A percentile compares a stretch with the other conserved stretches of the same genome.
Evolutionary conservation across 1,140 invertebrate genomes (phyloP).

Genomic region (Drosophila equinoxialis): DNA sequence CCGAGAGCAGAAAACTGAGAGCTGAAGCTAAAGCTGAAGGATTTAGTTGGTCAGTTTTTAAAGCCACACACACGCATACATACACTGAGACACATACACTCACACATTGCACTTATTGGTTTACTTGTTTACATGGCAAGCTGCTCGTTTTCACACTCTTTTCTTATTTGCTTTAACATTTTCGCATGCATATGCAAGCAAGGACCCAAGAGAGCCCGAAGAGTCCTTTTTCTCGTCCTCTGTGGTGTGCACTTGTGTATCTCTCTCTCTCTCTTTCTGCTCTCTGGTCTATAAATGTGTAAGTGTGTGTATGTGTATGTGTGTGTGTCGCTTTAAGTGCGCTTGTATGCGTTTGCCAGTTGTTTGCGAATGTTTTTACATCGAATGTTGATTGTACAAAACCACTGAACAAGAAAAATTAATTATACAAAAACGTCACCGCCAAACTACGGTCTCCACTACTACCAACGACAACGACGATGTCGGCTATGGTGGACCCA

Average conservation of each 20-base stretch:
- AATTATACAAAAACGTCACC: conserved; percentile 47
- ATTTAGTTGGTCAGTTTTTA: conserved; percentile 63
- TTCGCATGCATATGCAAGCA: conserved; percentile 77
- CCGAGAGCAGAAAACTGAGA: conserved; percentile 32
- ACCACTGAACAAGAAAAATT: conserved; percentile 57
- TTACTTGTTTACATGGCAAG: conserved; percentile 81
- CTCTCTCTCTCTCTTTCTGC: neutral
- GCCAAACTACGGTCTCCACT: conserved; percentile 24
- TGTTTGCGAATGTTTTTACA: conserved; percentile 68
- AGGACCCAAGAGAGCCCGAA: neutral
- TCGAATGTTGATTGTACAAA: conserved; percentile 73
- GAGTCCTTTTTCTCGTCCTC: conserved; percentile 16
- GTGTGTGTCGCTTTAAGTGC: conserved; percentile 26
- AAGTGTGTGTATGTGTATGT: conserved; percentile 15
- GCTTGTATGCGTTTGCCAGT: conserved; percentile 21
- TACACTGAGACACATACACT: conserved; percentile 14
- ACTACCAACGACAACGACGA: conserved; percentile 3
- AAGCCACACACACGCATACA: conserved; percentile 41
- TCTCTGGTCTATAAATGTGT: no score
- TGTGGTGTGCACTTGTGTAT: conserved; percentile 24
- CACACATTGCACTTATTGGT: conserved; percentile 71
- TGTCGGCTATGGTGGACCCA: neutral
- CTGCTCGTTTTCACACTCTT: conserved; percentile 80
- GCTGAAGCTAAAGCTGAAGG: conserved; percentile 24
- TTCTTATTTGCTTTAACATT: conserved; percentile 80